Evolutionary conservation across 1,140 invertebrate genomes (phyloP).

Genomic region (Camponotus pennsylvanicus): DNA sequence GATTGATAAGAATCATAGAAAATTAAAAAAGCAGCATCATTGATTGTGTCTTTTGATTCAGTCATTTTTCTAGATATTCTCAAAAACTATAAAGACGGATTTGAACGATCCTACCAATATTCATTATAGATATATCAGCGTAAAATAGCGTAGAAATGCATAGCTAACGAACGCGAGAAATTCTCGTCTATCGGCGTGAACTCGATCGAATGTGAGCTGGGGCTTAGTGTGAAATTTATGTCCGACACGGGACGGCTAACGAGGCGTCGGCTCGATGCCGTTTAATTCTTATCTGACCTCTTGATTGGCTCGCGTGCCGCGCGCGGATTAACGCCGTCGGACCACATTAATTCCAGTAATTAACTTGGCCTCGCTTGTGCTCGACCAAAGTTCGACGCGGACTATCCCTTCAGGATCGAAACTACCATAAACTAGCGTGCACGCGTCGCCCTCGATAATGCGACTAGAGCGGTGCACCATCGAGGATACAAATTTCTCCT

Average conservation of each 20-base stretch:
- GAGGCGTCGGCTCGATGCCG: slow-evolving; percentile 77
- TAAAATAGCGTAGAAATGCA: slow-evolving; percentile 53
- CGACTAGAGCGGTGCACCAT: not conserved
- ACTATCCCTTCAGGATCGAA: slow-evolving; percentile 30
- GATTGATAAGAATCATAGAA: not conserved
- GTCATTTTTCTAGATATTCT: not conserved
- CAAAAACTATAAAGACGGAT: not conserved
- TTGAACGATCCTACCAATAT: not conserved
- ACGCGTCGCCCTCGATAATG: slow-evolving; percentile 35
- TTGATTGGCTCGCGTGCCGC: slow-evolving; percentile 80
- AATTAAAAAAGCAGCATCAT: not conserved
- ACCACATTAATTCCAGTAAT: slow-evolving; percentile 76
- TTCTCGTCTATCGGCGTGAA: slow-evolving; percentile 63
- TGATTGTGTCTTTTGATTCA: not conserved
- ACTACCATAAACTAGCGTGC: slow-evolving; percentile 38
- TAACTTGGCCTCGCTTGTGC: slow-evolving; percentile 67
- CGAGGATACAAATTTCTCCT: slow-evolving; percentile 45
- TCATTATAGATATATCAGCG: slow-evolving; percentile 9
- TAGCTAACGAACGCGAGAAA: slow-evolving; percentile 44
- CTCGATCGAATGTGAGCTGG: slow-evolving; percentile 64
- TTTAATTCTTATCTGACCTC: slow-evolving; percentile 81
- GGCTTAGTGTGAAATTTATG: slow-evolving; percentile 78
- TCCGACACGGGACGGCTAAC: slow-evolving; percentile 76
- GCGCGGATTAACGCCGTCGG: slow-evolving; percentile 76
- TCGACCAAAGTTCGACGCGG: slow-evolving; percentile 60